Evolutionary conservation across 2,888 invertebrate species (phyloP).

Genomic region (Ennomos erosarius): DNA sequence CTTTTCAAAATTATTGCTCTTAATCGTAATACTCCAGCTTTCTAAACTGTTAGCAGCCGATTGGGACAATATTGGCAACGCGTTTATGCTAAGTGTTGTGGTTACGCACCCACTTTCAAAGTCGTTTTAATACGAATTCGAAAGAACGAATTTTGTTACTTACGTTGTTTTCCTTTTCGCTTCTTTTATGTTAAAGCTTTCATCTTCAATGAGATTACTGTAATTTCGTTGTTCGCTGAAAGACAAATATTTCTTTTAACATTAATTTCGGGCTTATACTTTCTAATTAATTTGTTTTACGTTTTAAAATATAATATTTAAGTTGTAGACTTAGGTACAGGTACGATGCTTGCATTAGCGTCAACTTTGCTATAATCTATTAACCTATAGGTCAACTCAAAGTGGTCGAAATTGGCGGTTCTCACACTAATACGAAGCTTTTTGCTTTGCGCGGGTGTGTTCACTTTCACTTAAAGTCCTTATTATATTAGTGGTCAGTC

Average conservation of each 20-base stretch:
- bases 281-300: too few relatives aligned
- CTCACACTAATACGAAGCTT: conserved; percentile 25
- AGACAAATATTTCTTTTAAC: neutral
- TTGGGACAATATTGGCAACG: conserved; percentile 42
- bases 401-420: conserved; percentile 21
- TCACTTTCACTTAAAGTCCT: conserved; percentile 76
- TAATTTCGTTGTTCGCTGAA: too few relatives aligned
- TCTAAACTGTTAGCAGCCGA: conserved; percentile 67
- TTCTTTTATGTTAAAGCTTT: neutral
- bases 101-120: conserved; percentile 11
- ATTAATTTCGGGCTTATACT: neutral
- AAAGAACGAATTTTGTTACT: neutral
- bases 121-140: conserved; percentile 10
- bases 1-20: conserved; percentile 60
- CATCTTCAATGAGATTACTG: too few relatives aligned
- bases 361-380: conserved; percentile 5
- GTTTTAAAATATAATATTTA: too few relatives aligned
- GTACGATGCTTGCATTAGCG: neutral
- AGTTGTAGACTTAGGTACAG: too few relatives aligned
- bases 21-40: conserved; percentile 69
- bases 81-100: conserved; percentile 15
- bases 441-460: conserved; percentile 44
- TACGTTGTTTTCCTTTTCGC: conserved; percentile 6
- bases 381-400: conserved; percentile 15
- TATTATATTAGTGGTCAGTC: conserved; percentile 57